Evolutionary conservation across 2,113 vertebrate species (phyloP).

Genomic region (Malurus elegans): DNA sequence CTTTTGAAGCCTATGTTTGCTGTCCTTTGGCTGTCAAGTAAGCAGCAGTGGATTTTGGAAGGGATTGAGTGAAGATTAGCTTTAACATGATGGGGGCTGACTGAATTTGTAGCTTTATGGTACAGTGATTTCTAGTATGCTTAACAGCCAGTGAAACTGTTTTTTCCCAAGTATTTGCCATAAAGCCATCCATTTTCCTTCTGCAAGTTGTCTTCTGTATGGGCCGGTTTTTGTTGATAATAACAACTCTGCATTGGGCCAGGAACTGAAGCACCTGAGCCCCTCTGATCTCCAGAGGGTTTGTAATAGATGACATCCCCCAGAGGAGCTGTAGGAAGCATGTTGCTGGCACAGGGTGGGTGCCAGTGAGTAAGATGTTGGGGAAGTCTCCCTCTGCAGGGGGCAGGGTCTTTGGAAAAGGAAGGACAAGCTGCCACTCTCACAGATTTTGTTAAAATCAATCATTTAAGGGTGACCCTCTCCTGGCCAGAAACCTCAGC

Average conservation of each 20-base stretch:
- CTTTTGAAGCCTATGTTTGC: background rate
- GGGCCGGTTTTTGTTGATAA: background rate
- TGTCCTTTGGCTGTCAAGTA: background rate
- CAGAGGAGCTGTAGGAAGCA: rapidly evolving
- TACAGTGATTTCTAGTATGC: background rate
- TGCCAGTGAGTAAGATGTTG: background rate
- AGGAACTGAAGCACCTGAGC: background rate
- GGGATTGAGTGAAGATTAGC: background rate
- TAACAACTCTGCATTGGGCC: background rate
- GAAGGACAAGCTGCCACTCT: background rate
- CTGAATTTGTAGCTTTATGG: background rate
- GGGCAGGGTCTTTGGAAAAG: background rate
- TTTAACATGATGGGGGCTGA: background rate
- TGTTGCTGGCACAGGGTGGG: rapidly evolving
- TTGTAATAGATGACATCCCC: background rate
- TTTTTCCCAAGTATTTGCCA: background rate
- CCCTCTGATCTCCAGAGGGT: background rate
- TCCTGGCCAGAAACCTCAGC: rapidly evolving
- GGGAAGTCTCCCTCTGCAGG: background rate
- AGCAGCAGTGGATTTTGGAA: background rate
- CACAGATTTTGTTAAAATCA: background rate
- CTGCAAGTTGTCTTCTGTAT: background rate
- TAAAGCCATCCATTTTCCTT: background rate
- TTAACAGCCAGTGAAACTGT: background rate
- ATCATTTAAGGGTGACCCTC: background rate